Evolutionary conservation across 1,140 invertebrate species (phyloP).

Genomic region (Thaumatotibia leucotreta): DNA sequence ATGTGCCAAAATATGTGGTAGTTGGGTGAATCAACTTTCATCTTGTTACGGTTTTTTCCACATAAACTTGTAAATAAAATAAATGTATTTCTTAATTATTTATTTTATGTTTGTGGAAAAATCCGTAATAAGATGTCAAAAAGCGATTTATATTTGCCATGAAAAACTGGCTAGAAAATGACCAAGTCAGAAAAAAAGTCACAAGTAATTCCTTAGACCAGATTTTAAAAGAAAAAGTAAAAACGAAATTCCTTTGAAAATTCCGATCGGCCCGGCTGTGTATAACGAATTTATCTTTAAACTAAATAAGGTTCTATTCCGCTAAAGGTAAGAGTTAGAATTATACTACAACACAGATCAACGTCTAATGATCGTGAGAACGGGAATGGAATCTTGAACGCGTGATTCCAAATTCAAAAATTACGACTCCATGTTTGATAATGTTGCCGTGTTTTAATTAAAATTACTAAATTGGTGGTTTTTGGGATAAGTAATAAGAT

Average conservation of each 20-base stretch:
- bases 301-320: not conserved
- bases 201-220: not conserved
- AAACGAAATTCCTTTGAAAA: slow-evolving; percentile 3
- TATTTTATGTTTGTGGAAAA: no score
- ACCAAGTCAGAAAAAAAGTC: not conserved
- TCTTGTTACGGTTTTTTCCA: no score
- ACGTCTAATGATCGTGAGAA: slow-evolving; percentile 49
- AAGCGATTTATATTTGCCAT: no score
- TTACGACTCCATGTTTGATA: slow-evolving; percentile 1
- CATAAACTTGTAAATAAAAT: no score
- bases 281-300: not conserved
- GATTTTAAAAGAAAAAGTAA: not conserved
- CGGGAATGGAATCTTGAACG: slow-evolving; percentile 27
- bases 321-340: not conserved
- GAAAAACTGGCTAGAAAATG: not conserved
- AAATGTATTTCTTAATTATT: no score
- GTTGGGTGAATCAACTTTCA: no score
- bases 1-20: no score
- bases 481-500: not conserved
- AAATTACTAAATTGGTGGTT: not conserved
- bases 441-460: slow-evolving; percentile 13
- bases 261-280: not conserved
- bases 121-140: no score
- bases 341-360: not conserved
- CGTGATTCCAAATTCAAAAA: slow-evolving; percentile 9